Percentiles rank a stretch among this genome's conserved stretches.
Conservation (phyloP, 2,888 invertebrate species). For the Drosophila imparisetae region DNA sequence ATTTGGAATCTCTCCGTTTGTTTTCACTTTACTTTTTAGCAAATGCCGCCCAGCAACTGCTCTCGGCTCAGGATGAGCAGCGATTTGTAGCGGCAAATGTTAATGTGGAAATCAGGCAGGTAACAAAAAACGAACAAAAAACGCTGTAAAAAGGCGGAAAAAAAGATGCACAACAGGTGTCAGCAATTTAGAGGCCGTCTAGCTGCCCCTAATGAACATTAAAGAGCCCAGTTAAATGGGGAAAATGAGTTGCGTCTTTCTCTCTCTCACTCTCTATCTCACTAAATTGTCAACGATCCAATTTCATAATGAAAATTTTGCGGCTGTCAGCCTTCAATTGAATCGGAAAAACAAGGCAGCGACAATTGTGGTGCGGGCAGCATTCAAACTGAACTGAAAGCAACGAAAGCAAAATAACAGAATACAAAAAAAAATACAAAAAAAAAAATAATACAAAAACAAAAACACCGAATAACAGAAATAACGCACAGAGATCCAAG, state of each 20-base stretch:
- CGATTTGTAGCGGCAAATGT: constrained; percentile 62
- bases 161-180: constrained; percentile 53
- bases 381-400: constrained; percentile 28
- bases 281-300: constrained; percentile 84
- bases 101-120: constrained; percentile 44
- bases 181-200: constrained; percentile 34
- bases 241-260: neutral
- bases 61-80: constrained; percentile 52
- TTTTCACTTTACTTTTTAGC: constrained; percentile 49
- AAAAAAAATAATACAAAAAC: constrained; percentile 17
- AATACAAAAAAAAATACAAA: constrained; percentile 17
- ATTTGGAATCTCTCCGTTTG: constrained; percentile 51
- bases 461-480: constrained; percentile 49
- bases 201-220: constrained; percentile 23
- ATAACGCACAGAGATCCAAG: constrained; percentile 55
- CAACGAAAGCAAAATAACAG: constrained; percentile 29
- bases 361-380: constrained; percentile 41
- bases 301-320: constrained; percentile 84
- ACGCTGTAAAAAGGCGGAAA: constrained; percentile 11
- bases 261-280: constrained; percentile 13
- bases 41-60: constrained; percentile 24
- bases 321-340: constrained; percentile 75
- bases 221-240: constrained; percentile 8
- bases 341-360: constrained; percentile 65
- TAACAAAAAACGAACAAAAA: constrained; percentile 29